Conservation (phyloP, 1,140 invertebrate genomes). For the Diorhabda carinulata region DNA sequence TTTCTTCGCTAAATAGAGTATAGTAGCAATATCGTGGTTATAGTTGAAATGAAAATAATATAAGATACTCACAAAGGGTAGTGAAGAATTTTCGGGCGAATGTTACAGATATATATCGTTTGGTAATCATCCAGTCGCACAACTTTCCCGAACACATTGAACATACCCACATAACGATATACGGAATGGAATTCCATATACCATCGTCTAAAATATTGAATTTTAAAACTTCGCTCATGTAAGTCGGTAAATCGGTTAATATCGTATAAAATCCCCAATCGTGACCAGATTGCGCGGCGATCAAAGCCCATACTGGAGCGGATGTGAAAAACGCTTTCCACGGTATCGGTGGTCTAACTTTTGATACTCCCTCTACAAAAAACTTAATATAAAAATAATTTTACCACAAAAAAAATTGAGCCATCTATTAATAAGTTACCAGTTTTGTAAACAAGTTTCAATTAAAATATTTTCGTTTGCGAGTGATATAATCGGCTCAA, state of each 20-base stretch:
- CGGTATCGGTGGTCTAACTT: slow-evolving; percentile 52
- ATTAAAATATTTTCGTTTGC: no score
- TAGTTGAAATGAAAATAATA: no score
- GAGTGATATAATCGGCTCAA: no score
- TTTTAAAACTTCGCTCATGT: slow-evolving; percentile 76
- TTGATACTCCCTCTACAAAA: neutral
- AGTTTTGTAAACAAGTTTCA: no score
- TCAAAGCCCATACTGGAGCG: slow-evolving; percentile 74
- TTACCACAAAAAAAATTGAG: no score
- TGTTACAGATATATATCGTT: slow-evolving; percentile 55
- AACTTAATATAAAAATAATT: neutral
- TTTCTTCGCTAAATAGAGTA: slow-evolving; percentile 40
- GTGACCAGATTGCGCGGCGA: slow-evolving; percentile 77
- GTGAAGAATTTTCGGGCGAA: slow-evolving; percentile 70
- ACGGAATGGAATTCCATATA: slow-evolving; percentile 64
- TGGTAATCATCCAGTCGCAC: slow-evolving; percentile 64
- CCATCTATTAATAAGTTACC: no score
- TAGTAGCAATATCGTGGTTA: no score
- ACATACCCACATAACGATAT: slow-evolving; percentile 70
- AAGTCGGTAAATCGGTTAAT: slow-evolving; percentile 85
- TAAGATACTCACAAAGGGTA: slow-evolving; percentile 52
- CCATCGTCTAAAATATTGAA: slow-evolving; percentile 72
- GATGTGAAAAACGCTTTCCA: slow-evolving; percentile 75
- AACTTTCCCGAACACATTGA: slow-evolving; percentile 63
- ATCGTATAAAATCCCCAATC: slow-evolving; percentile 93